phyloP scores from a whole-genome alignment of 2,113 vertebrate genomes.

The Excalfactoria chinensis region DNA sequence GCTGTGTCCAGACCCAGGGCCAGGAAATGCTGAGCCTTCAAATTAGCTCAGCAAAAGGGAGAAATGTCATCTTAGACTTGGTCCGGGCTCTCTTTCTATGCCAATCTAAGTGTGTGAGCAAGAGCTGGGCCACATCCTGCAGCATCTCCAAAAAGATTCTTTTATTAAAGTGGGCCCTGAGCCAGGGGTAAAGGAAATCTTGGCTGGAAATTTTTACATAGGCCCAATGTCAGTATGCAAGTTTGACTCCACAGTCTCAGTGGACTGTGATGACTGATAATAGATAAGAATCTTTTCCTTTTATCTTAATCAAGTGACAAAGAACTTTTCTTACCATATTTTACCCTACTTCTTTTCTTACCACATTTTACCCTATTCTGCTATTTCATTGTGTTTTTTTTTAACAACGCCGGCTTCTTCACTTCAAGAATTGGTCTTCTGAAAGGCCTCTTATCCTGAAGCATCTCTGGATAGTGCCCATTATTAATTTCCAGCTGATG shows the following conservation, averaged over 20 bases:
- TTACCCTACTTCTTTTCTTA: background rate
- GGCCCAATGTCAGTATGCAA: background rate
- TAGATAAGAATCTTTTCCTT: background rate
- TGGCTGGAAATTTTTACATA: background rate
- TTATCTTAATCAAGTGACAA: background rate
- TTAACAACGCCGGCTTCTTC: background rate
- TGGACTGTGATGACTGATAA: background rate
- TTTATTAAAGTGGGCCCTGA: background rate
- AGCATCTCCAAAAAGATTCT: background rate
- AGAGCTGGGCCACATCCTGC: background rate
- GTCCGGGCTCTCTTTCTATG: background rate
- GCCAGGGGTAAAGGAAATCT: background rate
- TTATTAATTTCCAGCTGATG: slow-evolving; percentile 44
- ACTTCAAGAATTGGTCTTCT: background rate
- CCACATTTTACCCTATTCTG: background rate
- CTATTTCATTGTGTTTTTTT: slow-evolving; percentile 28
- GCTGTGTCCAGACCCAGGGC: background rate
- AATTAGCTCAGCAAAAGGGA: background rate
- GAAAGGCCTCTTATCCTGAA: slow-evolving; percentile 30
- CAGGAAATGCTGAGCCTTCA: background rate
- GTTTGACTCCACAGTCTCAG: background rate
- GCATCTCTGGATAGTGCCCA: slow-evolving; percentile 12
- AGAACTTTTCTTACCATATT: background rate
- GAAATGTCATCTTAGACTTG: background rate
- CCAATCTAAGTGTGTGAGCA: background rate